Conservation (phyloP, 2,113 vertebrate species). For the Cyprinodon brontotheroides region DNA sequence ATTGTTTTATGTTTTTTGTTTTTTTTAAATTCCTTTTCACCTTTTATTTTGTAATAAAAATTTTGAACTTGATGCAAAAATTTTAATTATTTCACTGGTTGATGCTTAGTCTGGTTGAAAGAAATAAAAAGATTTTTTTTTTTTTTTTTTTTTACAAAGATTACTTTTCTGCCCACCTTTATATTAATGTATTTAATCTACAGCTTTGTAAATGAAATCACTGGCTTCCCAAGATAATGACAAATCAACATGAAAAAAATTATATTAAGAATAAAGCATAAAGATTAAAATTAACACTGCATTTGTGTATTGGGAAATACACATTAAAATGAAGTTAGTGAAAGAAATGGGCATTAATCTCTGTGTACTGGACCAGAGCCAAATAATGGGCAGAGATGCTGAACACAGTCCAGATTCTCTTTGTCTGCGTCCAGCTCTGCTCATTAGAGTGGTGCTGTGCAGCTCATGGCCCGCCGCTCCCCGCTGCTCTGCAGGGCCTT, state of each 20-base stretch:
- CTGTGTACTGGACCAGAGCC: conserved; percentile 71
- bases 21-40: neutral
- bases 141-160: neutral
- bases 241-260: conserved; percentile 11
- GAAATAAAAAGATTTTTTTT: neutral
- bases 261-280: conserved; percentile 57
- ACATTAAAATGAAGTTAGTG: conserved; percentile 59
- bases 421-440: conserved; percentile 75
- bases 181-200: neutral
- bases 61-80: neutral
- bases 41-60: neutral
- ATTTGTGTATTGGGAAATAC: conserved; percentile 43
- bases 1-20: neutral
- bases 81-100: neutral
- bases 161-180: neutral
- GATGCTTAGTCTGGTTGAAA: conserved; percentile 5
- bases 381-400: conserved; percentile 71
- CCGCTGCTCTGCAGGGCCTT: conserved; percentile 50
- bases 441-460: conserved; percentile 75
- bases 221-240: conserved; percentile 16
- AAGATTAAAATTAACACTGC: conserved; percentile 57
- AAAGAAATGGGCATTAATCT: conserved; percentile 73
- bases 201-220: conserved; percentile 3
- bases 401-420: conserved; percentile 76
- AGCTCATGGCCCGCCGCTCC: conserved; percentile 60